phyloP scores from a whole-genome alignment of 2,888 invertebrate genomes.

The Macaria liturata region DNA sequence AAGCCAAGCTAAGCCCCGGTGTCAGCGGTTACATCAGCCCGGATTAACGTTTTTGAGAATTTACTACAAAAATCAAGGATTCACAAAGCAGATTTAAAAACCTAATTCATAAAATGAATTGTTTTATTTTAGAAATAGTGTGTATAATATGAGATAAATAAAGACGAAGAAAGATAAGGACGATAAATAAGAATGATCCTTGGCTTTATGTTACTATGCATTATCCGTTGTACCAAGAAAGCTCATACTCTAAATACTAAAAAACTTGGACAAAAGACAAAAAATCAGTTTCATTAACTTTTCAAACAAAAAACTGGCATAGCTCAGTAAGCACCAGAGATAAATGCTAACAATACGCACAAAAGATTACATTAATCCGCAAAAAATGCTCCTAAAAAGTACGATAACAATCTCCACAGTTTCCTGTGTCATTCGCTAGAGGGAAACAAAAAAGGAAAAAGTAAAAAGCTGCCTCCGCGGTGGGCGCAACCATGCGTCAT shows the following conservation, averaged over 20 bases:
- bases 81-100: not conserved
- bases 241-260: too few species aligned
- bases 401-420: conserved; percentile 30
- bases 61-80: conserved; percentile 5
- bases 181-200: too few species aligned
- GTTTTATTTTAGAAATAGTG: too few species aligned
- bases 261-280: not conserved
- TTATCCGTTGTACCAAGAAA: too few species aligned
- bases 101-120: too few species aligned
- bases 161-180: too few species aligned
- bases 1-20: conserved; percentile 15
- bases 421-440: conserved; percentile 24
- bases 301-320: conserved; percentile 5
- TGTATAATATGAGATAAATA: too few species aligned
- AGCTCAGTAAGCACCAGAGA: conserved; percentile 16
- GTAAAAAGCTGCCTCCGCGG: conserved; percentile 55
- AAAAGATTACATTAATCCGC: conserved; percentile 22
- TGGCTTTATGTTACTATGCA: too few species aligned
- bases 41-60: conserved; percentile 10
- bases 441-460: conserved; percentile 41
- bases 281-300: conserved; percentile 15
- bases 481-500: conserved; percentile 76
- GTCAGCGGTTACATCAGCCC: conserved; percentile 16
- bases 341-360: conserved; percentile 22
- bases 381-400: conserved; percentile 30